Conservation (phyloP, 2,888 invertebrate species). For the Aporophyla lueneburgensis region DNA sequence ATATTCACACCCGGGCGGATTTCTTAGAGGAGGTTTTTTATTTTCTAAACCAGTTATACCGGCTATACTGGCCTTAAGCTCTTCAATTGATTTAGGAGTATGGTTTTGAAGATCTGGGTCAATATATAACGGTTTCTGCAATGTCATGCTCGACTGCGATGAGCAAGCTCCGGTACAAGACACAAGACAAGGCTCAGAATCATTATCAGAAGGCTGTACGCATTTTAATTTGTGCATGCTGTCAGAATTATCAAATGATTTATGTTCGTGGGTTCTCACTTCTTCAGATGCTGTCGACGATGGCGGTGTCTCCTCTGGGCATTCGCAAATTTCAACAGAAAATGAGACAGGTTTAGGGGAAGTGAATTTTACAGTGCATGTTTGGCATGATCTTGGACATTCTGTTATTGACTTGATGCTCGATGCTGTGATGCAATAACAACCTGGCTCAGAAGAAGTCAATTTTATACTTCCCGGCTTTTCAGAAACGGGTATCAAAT, state of each 20-base stretch:
- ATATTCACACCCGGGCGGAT: constrained; percentile 10
- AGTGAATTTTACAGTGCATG: background rate
- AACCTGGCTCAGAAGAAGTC: constrained; percentile 4
- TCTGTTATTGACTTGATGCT: background rate
- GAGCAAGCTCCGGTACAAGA: background rate
- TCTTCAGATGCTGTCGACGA: constrained; percentile 5
- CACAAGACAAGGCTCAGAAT: background rate
- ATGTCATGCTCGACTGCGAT: no score
- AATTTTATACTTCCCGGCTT: constrained; percentile 14
- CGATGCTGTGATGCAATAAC: background rate
- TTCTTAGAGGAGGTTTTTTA: background rate
- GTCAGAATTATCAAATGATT: constrained; percentile 3
- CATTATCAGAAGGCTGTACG: background rate
- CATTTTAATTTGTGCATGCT: constrained; percentile 8
- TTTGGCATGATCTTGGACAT: background rate
- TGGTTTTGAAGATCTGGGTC: constrained; percentile 30
- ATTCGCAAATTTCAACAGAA: background rate
- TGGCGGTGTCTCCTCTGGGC: background rate
- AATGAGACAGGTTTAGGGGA: background rate
- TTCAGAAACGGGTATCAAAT: background rate
- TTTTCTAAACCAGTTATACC: constrained; percentile 15
- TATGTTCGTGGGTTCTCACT: constrained; percentile 4
- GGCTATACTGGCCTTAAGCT: constrained; percentile 37
- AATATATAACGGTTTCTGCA: background rate
- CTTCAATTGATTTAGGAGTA: constrained; percentile 25